Base-by-base conservation (phyloP, 1,140 invertebrate species). In the Eubasilissa regina region DNA sequence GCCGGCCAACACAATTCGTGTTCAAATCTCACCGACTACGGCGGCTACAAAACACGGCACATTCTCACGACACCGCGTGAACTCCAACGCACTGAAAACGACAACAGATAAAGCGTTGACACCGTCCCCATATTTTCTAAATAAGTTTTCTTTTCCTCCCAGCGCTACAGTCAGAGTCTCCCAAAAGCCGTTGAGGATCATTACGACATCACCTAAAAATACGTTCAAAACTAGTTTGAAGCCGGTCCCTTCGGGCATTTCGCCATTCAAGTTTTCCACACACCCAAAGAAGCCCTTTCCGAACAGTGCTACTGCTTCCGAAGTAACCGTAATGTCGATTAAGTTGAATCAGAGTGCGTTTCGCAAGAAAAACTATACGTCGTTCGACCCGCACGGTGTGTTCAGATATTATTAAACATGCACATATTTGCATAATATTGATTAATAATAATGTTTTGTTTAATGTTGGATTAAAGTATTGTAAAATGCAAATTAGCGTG, bases 361-460 rank as follows among this genome's bases (percentile, higher is more conserved):
- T 47, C 64, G 15, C n/a, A 73, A 73, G 21, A 53, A n/a, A 53
- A 53, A 53, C 4, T 73, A 19, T 10, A 73, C 70, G 11, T 47
- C 70, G n/a, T 73, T 55, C 25, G 70, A 73, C 35, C 21, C 47
- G 9, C 43, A 25, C n/a, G 70, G 70, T 0, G 53, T 73, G 15
- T 73, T 73, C 15, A 15, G 70, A 25, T 73, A 73, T 43, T 73
- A 73, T n/a, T 73, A 73, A 73, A 13, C 13, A 7, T n/a, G n/a
- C 19, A 11, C n/a, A 21, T 44, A 19, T 58, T 58, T 35, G 6
- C 25, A 35, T 35, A 35, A 1, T 6, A 35, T 35, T 35, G 1
- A 35, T 35, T 35, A 35, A 35, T 35, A 51, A 51, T 51, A 51
- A 8, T 51, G 48, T 35, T 35, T 35, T 35, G 25, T 35, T 35